Evolutionary conservation across 2,888 invertebrate species (phyloP).

Genomic region (Cyclophora albipunctata): DNA sequence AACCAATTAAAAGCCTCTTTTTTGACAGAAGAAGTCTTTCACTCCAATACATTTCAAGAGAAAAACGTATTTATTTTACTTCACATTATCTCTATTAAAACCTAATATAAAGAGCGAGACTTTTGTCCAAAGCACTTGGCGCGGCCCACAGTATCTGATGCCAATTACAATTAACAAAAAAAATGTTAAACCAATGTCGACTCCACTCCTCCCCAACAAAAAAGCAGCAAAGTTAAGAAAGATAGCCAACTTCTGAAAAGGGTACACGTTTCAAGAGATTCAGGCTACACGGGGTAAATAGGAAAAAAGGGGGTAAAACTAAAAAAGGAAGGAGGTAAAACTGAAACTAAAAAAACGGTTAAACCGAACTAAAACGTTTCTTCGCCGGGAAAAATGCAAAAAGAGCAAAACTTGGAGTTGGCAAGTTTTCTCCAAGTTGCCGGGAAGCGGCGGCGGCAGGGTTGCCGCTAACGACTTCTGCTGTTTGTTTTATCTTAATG

Average conservation of each 20-base stretch:
- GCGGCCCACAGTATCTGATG: too few relatives aligned
- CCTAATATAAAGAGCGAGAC: too few relatives aligned
- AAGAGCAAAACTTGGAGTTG: constrained; percentile 62
- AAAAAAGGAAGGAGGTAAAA: constrained; percentile 19
- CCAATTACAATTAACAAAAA: neutral
- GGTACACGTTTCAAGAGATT: constrained; percentile 72
- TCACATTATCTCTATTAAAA: too few relatives aligned
- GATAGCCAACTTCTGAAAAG: constrained; percentile 73
- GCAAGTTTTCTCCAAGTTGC: constrained; percentile 64
- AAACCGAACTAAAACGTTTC: constrained; percentile 34
- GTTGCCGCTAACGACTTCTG: constrained; percentile 44
- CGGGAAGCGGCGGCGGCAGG: constrained; percentile 37
- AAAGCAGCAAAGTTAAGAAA: constrained; percentile 69
- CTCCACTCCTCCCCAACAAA: constrained; percentile 33
- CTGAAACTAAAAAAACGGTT: constrained; percentile 28
- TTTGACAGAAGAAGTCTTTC: too few relatives aligned
- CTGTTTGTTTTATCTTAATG: constrained; percentile 35
- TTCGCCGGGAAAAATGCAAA: constrained; percentile 59
- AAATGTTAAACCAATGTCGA: constrained; percentile 9
- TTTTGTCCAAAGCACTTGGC: too few relatives aligned
- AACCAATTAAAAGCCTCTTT: too few relatives aligned
- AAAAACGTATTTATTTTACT: too few relatives aligned
- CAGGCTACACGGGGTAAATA: constrained; percentile 42
- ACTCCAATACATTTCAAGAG: too few relatives aligned
- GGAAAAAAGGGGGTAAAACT: constrained; percentile 29